Evolutionary conservation across 2,113 vertebrate species (phyloP).

Genomic region (Illadopsis cleaveri): DNA sequence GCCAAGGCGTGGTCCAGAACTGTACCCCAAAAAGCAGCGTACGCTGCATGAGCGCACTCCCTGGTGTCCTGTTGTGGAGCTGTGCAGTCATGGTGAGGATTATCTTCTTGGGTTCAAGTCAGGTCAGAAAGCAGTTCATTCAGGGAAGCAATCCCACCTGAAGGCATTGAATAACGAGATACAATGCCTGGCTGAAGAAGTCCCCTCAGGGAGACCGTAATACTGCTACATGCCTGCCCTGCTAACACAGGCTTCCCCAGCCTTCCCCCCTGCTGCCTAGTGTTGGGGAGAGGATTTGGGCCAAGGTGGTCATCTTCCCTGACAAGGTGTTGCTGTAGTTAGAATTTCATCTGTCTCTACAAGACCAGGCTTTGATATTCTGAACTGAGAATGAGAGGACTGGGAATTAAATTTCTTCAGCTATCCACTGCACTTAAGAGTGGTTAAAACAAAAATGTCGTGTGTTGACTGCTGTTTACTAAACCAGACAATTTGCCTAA

Average conservation of each 20-base stretch:
- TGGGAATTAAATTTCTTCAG: not conserved
- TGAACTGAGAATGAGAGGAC: not conserved
- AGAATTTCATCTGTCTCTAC: not conserved
- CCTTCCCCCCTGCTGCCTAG: not conserved
- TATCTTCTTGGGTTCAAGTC: not conserved
- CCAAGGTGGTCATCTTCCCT: not conserved
- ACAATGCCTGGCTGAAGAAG: not conserved
- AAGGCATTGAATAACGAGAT: not conserved
- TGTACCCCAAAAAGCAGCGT: not conserved
- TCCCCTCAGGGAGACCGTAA: not conserved
- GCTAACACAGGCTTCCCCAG: not conserved
- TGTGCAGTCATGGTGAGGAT: not conserved
- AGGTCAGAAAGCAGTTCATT: not conserved
- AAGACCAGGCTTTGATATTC: not conserved
- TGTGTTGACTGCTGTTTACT: not conserved
- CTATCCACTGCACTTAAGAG: not conserved
- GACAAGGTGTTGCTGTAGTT: not conserved
- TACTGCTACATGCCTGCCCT: not conserved
- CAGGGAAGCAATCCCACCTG: not conserved
- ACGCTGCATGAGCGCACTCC: not conserved
- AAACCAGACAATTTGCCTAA: slow-evolving; percentile 1
- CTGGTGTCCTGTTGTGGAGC: not conserved
- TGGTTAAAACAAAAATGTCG: not conserved
- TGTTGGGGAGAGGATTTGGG: not conserved
- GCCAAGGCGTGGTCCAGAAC: not conserved